Evolutionary conservation across 1,140 invertebrate species (phyloP).

Genomic region (Acromyrmex heyeri): DNA sequence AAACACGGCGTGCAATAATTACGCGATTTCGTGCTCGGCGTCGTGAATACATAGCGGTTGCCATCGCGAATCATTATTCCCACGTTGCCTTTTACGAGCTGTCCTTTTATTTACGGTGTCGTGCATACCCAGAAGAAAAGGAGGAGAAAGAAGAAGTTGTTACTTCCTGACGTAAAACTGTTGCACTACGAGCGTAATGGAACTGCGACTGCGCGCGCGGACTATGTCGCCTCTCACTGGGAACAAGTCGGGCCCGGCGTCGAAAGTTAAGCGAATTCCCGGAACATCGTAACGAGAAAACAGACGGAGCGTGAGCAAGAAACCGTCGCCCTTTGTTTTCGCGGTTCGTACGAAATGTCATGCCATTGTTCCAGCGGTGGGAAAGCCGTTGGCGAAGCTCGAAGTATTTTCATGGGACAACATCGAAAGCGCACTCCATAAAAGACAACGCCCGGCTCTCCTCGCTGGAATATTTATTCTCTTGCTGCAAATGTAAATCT

Average conservation of each 20-base stretch:
- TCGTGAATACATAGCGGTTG: not conserved
- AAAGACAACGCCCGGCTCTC: conserved; percentile 22
- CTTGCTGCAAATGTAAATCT: conserved; percentile 10
- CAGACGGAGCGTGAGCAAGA: conserved; percentile 55
- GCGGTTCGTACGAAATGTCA: conserved; percentile 37
- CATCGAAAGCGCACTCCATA: conserved; percentile 38
- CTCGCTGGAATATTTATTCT: conserved; percentile 42
- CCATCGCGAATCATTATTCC: not conserved
- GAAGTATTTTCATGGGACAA: conserved; percentile 44
- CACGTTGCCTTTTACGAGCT: not conserved
- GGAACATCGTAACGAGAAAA: conserved; percentile 57
- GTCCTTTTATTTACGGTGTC: conserved; percentile 30
- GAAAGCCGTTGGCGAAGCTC: conserved; percentile 20
- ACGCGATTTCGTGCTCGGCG: not conserved
- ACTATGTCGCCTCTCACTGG: not conserved
- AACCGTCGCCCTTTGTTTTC: conserved; percentile 57
- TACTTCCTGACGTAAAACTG: conserved; percentile 43
- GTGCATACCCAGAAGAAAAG: conserved; percentile 1
- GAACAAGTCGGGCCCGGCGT: conserved; percentile 27
- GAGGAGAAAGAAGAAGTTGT: conserved; percentile 31
- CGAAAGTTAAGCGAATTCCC: conserved; percentile 56
- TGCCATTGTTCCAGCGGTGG: conserved; percentile 27
- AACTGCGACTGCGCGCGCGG: conserved; percentile 36
- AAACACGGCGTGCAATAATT: conserved; percentile 7
- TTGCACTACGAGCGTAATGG: conserved; percentile 44